These are phyloP conservation scores for Trichomycterus rosablanca DNA, from an alignment of 2,113 vertebrate genomes.

Conservation along the genomic window DNA sequence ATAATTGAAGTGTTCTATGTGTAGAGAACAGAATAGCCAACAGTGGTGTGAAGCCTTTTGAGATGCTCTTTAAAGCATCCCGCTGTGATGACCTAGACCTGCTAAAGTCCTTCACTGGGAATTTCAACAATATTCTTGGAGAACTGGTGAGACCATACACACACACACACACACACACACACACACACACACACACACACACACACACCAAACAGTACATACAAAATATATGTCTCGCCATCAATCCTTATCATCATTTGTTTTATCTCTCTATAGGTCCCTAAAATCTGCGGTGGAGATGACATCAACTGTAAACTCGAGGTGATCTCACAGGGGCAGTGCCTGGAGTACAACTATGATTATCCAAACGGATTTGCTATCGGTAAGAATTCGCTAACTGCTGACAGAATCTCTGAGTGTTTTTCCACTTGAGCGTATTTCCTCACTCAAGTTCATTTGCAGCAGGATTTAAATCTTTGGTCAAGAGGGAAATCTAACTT, in stretches of 20 bases:
- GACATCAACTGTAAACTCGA: slow-evolving; percentile 89
- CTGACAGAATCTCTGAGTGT: too few relatives aligned
- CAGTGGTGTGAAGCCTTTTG: slow-evolving; percentile 92
- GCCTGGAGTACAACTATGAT: slow-evolving; percentile 96
- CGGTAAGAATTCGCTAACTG: slow-evolving; percentile 62
- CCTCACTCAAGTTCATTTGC: too few relatives aligned
- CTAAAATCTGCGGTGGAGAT: slow-evolving; percentile 82
- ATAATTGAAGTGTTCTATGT: too few relatives aligned
- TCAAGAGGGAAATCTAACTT: too few relatives aligned
- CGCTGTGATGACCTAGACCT: slow-evolving; percentile 83
- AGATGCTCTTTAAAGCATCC: slow-evolving; percentile 92
- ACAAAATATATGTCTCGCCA: slow-evolving; percentile 60
- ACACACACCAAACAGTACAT: not conserved
- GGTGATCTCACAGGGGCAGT: slow-evolving; percentile 81
- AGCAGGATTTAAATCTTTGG: too few relatives aligned
- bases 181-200: slow-evolving; percentile 1
- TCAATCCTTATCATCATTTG: not conserved
- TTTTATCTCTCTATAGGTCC: slow-evolving; percentile 72
- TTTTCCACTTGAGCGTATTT: too few relatives aligned
- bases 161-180: slow-evolving; percentile 1
- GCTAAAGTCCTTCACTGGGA: slow-evolving; percentile 81
- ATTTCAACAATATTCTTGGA: slow-evolving; percentile 82
- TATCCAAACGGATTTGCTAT: slow-evolving; percentile 97
- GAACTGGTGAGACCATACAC: slow-evolving; percentile 74
- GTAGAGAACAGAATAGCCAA: slow-evolving; percentile 93